phyloP scores from a whole-genome alignment of 2,113 vertebrate genomes.

The Meles meles region DNA sequence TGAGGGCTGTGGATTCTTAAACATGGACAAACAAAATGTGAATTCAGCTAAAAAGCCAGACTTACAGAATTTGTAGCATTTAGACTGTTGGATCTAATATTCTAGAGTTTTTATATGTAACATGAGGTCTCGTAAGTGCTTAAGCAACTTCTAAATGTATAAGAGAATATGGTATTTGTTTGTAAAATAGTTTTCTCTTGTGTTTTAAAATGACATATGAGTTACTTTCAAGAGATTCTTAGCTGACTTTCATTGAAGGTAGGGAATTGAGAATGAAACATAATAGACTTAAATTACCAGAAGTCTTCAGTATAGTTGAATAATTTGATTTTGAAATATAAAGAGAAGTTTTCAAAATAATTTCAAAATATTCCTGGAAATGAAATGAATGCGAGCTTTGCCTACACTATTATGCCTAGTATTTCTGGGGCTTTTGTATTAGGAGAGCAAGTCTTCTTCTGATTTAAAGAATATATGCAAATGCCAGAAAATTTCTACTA shows the following conservation, averaged over 20 bases:
- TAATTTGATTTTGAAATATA: not conserved
- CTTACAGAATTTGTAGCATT: not conserved
- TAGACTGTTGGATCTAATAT: not conserved
- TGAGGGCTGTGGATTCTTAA: not conserved
- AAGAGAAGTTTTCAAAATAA: not conserved
- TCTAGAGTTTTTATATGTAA: not conserved
- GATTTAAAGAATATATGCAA: not conserved
- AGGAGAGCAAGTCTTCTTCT: not conserved
- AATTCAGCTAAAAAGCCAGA: not conserved
- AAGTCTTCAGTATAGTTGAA: not conserved
- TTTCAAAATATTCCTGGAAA: constrained; percentile 11
- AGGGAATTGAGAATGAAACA: not conserved
- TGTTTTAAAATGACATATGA: constrained; percentile 29
- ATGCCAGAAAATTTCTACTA: not conserved
- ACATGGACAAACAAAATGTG: not conserved
- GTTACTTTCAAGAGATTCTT: constrained; percentile 6
- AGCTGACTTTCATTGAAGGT: not conserved
- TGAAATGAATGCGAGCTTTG: not conserved
- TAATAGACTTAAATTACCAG: not conserved
- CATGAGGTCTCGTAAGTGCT: not conserved
- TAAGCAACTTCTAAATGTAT: not conserved
- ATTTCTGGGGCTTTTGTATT: not conserved
- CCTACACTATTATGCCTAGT: not conserved
- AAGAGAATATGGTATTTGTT: not conserved
- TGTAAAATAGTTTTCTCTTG: not conserved